Conservation (phyloP, 2,888 invertebrate genomes). For the Philhelius pedissequus region DNA sequence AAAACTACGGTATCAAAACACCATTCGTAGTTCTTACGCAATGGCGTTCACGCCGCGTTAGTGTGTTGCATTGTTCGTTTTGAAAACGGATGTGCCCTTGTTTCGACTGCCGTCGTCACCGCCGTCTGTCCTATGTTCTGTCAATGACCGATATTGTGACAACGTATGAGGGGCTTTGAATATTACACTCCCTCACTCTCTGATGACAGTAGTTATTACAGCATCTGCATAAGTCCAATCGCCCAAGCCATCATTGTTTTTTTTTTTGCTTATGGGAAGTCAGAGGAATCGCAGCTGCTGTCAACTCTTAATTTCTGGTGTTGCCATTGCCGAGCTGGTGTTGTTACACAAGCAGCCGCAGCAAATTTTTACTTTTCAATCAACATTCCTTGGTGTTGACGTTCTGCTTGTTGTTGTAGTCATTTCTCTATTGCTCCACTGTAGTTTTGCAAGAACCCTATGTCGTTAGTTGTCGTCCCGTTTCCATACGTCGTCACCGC, state of each 20-base stretch:
- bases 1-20: neutral
- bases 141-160: conserved; percentile 8
- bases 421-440: neutral
- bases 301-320: conserved; percentile 16
- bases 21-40: neutral
- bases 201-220: neutral
- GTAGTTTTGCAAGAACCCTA: neutral
- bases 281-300: neutral
- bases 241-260: neutral
- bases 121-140: too few species aligned
- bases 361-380: conserved; percentile 44
- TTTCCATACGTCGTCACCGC: neutral
- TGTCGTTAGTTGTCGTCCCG: neutral
- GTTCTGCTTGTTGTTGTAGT: neutral
- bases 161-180: conserved; percentile 11
- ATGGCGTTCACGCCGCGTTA: neutral
- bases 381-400: conserved; percentile 9
- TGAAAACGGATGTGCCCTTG: conserved; percentile 10
- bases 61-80: too few species aligned
- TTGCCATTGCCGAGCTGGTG: conserved; percentile 17
- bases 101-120: too few species aligned
- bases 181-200: neutral
- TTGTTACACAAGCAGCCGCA: conserved; percentile 32
- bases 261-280: too few species aligned
- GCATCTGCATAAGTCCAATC: neutral